phyloP scores from a whole-genome alignment of 1,140 invertebrate species.

The Pentalonia nigronervosa region DNA sequence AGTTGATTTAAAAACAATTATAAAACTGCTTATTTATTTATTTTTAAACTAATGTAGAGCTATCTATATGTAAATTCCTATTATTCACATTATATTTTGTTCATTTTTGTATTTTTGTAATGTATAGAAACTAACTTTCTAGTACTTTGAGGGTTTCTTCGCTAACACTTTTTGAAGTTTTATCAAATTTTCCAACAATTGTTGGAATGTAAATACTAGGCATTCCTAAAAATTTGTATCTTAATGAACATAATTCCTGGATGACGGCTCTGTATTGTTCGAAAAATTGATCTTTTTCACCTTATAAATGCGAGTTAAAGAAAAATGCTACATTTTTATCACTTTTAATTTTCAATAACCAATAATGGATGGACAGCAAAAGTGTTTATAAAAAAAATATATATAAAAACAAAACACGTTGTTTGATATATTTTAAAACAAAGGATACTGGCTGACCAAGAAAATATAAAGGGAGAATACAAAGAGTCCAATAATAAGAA shows the following conservation, averaged over 20 bases:
- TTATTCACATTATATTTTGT: no score
- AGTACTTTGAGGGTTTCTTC: conserved; percentile 51
- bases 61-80: not conserved
- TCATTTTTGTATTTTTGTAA: not conserved
- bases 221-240: conserved; percentile 47
- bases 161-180: not conserved
- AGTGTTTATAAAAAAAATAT: not conserved
- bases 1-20: not conserved
- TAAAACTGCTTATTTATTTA: not conserved
- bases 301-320: not conserved
- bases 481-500: conserved; percentile 21
- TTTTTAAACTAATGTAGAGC: not conserved
- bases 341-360: not conserved
- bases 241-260: conserved; percentile 45
- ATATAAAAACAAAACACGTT: not conserved
- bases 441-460: conserved; percentile 51
- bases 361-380: not conserved
- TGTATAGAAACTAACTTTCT: conserved; percentile 30
- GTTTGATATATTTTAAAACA: not conserved
- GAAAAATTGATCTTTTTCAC: conserved; percentile 43
- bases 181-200: not conserved
- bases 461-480: conserved; percentile 44
- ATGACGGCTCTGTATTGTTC: conserved; percentile 37
- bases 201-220: conserved; percentile 43
- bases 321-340: not conserved